Percentiles rank a stretch among this genome's conserved stretches.
Evolutionary conservation across 2,113 vertebrate species (phyloP).

Genomic region (Megalops atlanticus): DNA sequence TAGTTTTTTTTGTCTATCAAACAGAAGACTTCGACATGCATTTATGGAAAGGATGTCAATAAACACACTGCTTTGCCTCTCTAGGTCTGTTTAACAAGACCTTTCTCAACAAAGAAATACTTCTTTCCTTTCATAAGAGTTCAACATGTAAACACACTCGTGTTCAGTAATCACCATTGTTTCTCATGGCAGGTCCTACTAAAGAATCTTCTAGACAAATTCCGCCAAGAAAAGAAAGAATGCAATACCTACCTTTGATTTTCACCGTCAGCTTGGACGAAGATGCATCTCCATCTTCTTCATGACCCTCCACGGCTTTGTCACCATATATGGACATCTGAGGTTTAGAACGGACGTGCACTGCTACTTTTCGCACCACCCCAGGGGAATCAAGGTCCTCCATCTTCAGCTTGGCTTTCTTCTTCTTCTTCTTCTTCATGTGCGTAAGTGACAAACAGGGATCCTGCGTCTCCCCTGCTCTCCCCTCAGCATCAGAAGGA

Average conservation of each 20-base stretch:
- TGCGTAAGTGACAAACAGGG: conserved; percentile 23
- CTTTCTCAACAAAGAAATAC: no score
- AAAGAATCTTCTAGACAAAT: neutral
- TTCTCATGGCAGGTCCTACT: no score
- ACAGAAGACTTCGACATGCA: no score
- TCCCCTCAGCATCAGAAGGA: neutral
- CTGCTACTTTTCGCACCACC: conserved; percentile 71
- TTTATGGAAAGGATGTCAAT: no score
- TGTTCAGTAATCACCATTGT: no score
- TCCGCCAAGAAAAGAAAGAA: no score
- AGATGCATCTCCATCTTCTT: neutral
- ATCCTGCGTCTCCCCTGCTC: neutral
- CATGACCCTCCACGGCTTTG: conserved; percentile 15
- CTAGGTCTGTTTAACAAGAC: no score
- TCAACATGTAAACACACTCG: no score
- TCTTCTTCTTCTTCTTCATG: conserved; percentile 53
- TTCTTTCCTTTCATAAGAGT: no score
- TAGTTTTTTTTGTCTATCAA: no score
- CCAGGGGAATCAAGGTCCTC: conserved; percentile 71
- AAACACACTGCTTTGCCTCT: no score
- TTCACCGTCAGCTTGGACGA: conserved; percentile 19
- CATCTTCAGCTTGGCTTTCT: conserved; percentile 65
- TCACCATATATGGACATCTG: neutral
- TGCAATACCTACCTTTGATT: conserved; percentile 23
- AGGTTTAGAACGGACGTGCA: conserved; percentile 39